phyloP scores from a whole-genome alignment of 2,113 vertebrate genomes.

The Syrmaticus mikado region DNA sequence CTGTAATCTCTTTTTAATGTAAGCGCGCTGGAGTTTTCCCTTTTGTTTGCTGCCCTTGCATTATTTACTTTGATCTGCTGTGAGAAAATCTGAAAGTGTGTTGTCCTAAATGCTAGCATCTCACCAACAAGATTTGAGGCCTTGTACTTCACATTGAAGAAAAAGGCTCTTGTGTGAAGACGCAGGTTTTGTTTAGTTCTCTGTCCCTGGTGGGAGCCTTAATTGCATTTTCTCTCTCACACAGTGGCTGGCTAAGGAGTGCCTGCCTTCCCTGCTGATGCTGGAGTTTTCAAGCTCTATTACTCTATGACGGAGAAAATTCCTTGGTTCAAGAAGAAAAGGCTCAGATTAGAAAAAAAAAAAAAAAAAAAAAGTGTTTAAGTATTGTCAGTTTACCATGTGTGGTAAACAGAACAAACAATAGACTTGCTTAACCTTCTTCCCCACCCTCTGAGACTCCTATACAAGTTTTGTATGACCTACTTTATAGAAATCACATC shows the following conservation, averaged over 20 bases:
- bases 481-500: slow-evolving; percentile 60
- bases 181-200: slow-evolving; percentile 84
- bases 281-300: slow-evolving; percentile 85
- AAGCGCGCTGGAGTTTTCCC: slow-evolving; percentile 79
- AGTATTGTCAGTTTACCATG: slow-evolving; percentile 75
- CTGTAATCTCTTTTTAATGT: slow-evolving; percentile 85
- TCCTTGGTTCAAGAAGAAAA: slow-evolving; percentile 80
- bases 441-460: slow-evolving; percentile 19
- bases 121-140: slow-evolving; percentile 84
- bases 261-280: slow-evolving; percentile 85
- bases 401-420: slow-evolving; percentile 74
- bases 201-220: slow-evolving; percentile 88
- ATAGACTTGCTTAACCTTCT: slow-evolving; percentile 60
- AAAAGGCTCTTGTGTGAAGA: slow-evolving; percentile 86
- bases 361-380: slow-evolving; percentile 62
- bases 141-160: slow-evolving; percentile 81
- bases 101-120: slow-evolving; percentile 87
- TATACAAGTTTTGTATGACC: slow-evolving; percentile 60
- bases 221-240: slow-evolving; percentile 89
- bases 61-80: slow-evolving; percentile 87
- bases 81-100: slow-evolving; percentile 87
- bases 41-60: slow-evolving; percentile 83
- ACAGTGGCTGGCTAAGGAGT: slow-evolving; percentile 85
- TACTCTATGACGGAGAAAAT: slow-evolving; percentile 84
- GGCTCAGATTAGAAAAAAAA: slow-evolving; percentile 58